These are phyloP conservation scores for Gila robusta DNA, from an alignment of 2,797 vertebrate genomes.

Conservation along the genomic window DNA sequence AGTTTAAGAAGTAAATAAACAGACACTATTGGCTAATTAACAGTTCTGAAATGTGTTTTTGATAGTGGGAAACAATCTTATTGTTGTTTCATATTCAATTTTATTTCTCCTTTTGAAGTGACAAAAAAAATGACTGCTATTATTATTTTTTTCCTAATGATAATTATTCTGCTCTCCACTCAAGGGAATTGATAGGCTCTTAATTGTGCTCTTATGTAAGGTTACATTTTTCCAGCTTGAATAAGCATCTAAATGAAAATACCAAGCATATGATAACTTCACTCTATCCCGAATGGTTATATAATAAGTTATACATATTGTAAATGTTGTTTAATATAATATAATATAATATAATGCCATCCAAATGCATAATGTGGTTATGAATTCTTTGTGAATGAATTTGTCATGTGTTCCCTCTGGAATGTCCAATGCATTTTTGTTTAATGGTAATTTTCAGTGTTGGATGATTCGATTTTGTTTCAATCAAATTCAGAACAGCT, in stretches of 20 bases:
- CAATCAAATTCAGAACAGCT: background rate
- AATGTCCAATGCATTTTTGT: background rate
- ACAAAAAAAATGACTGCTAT: background rate
- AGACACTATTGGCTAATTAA: slow-evolving; percentile 14
- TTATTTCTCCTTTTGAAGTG: slow-evolving; percentile 4
- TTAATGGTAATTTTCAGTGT: background rate
- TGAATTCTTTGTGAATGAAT: background rate
- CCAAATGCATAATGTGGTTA: background rate
- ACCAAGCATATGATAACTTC: background rate
- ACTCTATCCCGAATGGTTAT: background rate
- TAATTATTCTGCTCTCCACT: background rate
- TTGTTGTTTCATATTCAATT: background rate
- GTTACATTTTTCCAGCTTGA: slow-evolving; percentile 1
- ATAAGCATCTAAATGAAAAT: background rate
- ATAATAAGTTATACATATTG: background rate
- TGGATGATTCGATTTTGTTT: background rate
- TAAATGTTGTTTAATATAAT: background rate
- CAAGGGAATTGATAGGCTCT: slow-evolving; percentile 13
- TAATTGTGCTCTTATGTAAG: slow-evolving; percentile 29
- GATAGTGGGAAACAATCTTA: background rate
- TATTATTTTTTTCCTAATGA: background rate
- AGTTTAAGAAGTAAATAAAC: slow-evolving; percentile 27
- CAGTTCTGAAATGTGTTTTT: slow-evolving; percentile 9
- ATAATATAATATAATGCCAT: background rate
- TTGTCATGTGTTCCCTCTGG: background rate